Evolutionary conservation across 37 sponge, comb jelly and placozoan genomes (phyloP), one percentile per base, ranked within the genome.

Genomic region (Geodia barretti): DNA sequence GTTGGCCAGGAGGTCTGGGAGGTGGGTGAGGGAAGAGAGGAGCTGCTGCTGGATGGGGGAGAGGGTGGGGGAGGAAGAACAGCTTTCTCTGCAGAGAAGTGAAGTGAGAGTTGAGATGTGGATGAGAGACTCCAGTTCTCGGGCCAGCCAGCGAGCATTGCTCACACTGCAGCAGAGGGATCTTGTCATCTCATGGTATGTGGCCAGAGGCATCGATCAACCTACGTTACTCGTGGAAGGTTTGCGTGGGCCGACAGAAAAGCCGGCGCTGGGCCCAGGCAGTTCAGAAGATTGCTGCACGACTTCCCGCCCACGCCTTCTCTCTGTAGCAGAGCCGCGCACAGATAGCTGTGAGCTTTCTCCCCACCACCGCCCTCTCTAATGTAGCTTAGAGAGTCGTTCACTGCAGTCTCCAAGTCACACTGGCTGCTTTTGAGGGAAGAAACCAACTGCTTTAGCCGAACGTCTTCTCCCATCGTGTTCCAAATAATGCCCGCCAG

Each of bases 1-100:
- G 25, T 77, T 77, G 0, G 89, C 47, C 21, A 88, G 39, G 37
- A 78, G 24, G 41, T 88, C 89, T 0, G 89, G 89, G 1, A 88
- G 73, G 31, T 84, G 47, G 33, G 78, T 75, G 21, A 88, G 8
- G 40, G 65, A 58, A 42, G 72, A 47, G 38, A 83, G 60, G 21
- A 88, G 43, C 24, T 83, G 78, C 25, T 87, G 63, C 39, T 83
- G 89, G 26, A 41, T 21, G 20, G 77, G 42, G 25, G 88, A 41
- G 1, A 75, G 81, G 4, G 39, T 26, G 9, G 39, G 23, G n/a
- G 30, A 26, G 36, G 20, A 14, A 26, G 8, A 38, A n/a, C 63
- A 63, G 54, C 54, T 17, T 28, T 88, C 34, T 31, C 39, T 39
- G 0, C 26, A 23, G 32, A 86, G 35, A 32, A 80, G 17, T 5